Percentiles rank a stretch among this genome's conserved stretches.
phyloP scores from a whole-genome alignment of 2,797 vertebrate genomes.

The Spea hammondii region DNA sequence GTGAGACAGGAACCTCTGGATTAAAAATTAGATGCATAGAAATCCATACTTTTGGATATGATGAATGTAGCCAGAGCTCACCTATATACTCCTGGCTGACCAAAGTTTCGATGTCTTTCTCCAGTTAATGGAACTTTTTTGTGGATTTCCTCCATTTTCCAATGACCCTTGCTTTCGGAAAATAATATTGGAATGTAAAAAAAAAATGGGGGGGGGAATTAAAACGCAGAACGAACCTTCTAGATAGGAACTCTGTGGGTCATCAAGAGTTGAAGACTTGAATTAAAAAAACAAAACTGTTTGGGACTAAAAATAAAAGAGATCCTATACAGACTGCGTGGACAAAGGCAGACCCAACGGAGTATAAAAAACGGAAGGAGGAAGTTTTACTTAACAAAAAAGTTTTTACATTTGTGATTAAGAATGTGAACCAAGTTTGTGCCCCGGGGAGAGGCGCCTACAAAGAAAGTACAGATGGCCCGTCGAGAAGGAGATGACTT shows the following conservation, averaged over 20 bases:
- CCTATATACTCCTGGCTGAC: too few species aligned
- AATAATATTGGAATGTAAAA: too few species aligned
- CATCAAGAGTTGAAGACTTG: neutral
- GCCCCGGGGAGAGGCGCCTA: constrained; percentile 58
- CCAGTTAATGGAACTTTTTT: too few species aligned
- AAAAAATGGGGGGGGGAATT: too few species aligned
- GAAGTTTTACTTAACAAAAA: constrained; percentile 61
- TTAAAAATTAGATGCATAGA: too few species aligned
- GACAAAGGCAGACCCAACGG: constrained; percentile 52
- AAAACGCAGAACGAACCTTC: too few species aligned
- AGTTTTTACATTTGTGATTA: constrained; percentile 60
- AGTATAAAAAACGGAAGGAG: constrained; percentile 48
- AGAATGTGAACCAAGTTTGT: constrained; percentile 59
- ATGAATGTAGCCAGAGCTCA: too few species aligned
- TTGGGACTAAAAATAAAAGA: constrained; percentile 44
- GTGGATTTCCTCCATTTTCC: too few species aligned
- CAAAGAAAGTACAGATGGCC: constrained; percentile 60
- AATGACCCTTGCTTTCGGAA: too few species aligned
- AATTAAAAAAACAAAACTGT: neutral
- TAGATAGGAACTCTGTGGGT: neutral
- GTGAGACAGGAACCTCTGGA: too few species aligned
- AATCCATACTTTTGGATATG: too few species aligned
- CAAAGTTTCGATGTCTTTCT: too few species aligned
- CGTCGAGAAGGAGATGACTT: constrained; percentile 54
- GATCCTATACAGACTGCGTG: constrained; percentile 52